These are phyloP conservation scores for Spizaetus ornatus DNA, from an alignment of 2,113 vertebrate species.

Conservation along the genomic window DNA sequence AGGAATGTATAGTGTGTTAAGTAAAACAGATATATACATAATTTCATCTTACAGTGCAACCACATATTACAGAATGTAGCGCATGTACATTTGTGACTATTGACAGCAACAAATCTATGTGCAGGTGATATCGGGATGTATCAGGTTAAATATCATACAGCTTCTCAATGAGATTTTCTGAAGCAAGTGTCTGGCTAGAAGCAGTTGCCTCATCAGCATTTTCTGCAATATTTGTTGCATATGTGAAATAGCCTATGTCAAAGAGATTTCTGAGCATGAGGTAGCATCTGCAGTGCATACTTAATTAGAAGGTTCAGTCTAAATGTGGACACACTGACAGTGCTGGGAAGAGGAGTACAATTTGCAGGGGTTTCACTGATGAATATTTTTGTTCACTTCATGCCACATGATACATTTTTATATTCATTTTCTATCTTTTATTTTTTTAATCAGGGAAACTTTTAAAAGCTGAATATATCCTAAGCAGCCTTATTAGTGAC, in stretches of 20 bases:
- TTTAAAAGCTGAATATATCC: constrained; percentile 90
- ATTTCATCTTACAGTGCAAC: background rate
- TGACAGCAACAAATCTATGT: background rate
- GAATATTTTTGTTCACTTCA: background rate
- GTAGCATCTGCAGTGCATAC: background rate
- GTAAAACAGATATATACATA: rapidly evolving
- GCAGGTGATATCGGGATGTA: background rate
- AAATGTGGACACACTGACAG: background rate
- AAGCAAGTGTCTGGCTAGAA: background rate
- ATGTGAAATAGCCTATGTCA: background rate
- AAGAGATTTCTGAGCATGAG: background rate
- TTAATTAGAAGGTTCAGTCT: background rate
- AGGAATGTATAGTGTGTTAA: background rate
- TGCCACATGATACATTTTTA: background rate
- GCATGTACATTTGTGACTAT: background rate
- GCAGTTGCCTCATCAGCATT: background rate
- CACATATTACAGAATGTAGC: rapidly evolving
- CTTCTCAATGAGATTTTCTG: background rate
- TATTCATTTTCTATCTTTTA: background rate
- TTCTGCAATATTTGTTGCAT: background rate
- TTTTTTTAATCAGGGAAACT: constrained; percentile 83
- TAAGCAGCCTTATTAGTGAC: constrained; percentile 87
- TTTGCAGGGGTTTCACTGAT: background rate
- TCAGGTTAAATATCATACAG: background rate
- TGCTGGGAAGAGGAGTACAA: background rate